These are phyloP conservation scores for Pocillopora meandrina DNA, from an alignment of 92 coral and sea anemone genomes.

Conservation along the genomic window DNA sequence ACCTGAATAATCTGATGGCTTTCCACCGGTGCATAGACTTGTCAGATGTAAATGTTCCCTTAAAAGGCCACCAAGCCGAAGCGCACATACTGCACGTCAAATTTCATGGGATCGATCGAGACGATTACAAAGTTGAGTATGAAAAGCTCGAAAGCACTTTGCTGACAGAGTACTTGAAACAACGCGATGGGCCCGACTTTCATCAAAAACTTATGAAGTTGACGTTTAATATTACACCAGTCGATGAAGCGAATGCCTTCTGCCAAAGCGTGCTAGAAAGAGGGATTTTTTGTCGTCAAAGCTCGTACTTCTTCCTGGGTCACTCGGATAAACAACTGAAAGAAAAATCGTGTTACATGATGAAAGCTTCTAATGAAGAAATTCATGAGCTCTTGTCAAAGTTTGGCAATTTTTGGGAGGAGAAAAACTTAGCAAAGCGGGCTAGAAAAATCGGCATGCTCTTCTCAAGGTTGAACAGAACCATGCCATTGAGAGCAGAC, in stretches of 20 bases:
- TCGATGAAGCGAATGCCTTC: neutral
- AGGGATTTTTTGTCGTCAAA: conserved; percentile 50
- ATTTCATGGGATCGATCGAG: conserved; percentile 5
- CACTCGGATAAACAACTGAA: conserved; percentile 54
- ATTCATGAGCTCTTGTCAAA: conserved; percentile 33
- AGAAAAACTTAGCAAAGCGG: conserved; percentile 25
- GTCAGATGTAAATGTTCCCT: neutral
- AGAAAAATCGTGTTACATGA: conserved; percentile 48
- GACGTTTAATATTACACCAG: conserved; percentile 1
- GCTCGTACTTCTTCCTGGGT: conserved; percentile 51
- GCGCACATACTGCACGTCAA: conserved; percentile 2
- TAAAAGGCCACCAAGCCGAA: neutral
- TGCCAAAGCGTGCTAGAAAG: conserved; percentile 36
- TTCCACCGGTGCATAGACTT: conserved; percentile 3
- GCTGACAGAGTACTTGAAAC: conserved; percentile 16
- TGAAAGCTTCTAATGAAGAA: conserved; percentile 56
- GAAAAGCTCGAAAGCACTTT: conserved; percentile 17
- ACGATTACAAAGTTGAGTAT: neutral
- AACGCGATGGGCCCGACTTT: neutral
- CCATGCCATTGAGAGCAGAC: neutral
- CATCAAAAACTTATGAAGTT: conserved; percentile 18
- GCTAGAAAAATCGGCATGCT: conserved; percentile 41
- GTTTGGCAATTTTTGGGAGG: conserved; percentile 42
- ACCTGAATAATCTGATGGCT: neutral
- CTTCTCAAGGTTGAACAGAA: conserved; percentile 36